Evolutionary conservation across 2,113 vertebrate species (phyloP).

Genomic region (Colaptes auratus): DNA sequence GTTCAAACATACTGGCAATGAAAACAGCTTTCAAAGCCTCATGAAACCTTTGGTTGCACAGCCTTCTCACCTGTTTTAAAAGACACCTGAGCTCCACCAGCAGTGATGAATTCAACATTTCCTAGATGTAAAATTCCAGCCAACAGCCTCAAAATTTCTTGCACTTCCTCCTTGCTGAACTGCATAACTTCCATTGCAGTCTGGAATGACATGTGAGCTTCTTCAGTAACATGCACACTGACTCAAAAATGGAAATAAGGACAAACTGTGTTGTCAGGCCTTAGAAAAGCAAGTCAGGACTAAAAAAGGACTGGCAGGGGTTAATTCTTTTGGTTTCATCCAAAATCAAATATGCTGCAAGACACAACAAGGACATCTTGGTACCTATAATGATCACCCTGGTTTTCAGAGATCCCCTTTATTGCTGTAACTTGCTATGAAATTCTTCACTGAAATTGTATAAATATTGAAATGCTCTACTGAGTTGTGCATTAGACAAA

Average conservation of each 20-base stretch:
- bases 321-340: not conserved
- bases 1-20: fast-evolving
- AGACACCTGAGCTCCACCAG: slow-evolving; percentile 93
- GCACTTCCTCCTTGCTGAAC: slow-evolving; percentile 88
- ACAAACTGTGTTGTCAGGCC: not conserved
- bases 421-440: not conserved
- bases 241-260: not conserved
- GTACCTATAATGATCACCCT: not conserved
- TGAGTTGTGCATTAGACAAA: not conserved
- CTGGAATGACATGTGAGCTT: slow-evolving; percentile 69
- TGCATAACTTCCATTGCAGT: slow-evolving; percentile 93
- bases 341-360: not conserved
- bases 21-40: not conserved
- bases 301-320: not conserved
- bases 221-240: not conserved
- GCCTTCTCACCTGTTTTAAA: slow-evolving; percentile 88
- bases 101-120: slow-evolving; percentile 94
- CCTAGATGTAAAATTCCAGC: slow-evolving; percentile 91
- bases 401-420: not conserved
- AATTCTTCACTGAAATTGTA: not conserved
- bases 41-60: not conserved
- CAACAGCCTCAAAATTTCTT: slow-evolving; percentile 88
- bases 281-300: not conserved
- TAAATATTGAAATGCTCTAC: not conserved
- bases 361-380: not conserved